Evolutionary conservation across 2,888 invertebrate genomes (phyloP).

Genomic region (Portevinia maculata): DNA sequence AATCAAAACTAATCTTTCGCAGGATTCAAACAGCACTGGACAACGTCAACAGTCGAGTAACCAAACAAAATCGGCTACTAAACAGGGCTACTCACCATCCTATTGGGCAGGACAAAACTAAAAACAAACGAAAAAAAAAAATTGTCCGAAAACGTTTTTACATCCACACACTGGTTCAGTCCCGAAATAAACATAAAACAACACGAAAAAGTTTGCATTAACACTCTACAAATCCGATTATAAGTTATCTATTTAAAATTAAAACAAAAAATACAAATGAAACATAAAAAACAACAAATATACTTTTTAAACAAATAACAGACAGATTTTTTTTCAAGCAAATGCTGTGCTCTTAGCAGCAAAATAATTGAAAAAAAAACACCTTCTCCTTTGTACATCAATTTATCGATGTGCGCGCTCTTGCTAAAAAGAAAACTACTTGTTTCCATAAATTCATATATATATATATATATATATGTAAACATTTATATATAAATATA

Average conservation of each 20-base stretch:
- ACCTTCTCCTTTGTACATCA: constrained; percentile 69
- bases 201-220: constrained; percentile 65
- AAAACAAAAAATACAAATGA: constrained; percentile 43
- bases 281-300: constrained; percentile 64
- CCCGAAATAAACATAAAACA: constrained; percentile 49
- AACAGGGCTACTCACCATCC: constrained; percentile 83
- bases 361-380: constrained; percentile 48
- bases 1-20: constrained; percentile 71
- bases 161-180: constrained; percentile 43
- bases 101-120: constrained; percentile 83
- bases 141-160: constrained; percentile 44
- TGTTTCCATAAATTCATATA: constrained; percentile 63
- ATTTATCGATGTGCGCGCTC: constrained; percentile 71
- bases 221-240: constrained; percentile 67
- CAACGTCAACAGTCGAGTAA: constrained; percentile 83
- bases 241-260: constrained; percentile 64
- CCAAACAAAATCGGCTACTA: constrained; percentile 82
- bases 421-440: constrained; percentile 46
- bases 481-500: constrained; percentile 13
- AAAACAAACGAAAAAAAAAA: constrained; percentile 60
- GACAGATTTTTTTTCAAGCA: constrained; percentile 66
- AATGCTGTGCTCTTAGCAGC: constrained; percentile 50
- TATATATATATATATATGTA: too few species aligned
- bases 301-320: constrained; percentile 68
- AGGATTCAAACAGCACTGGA: constrained; percentile 83